Conservation (phyloP, 1,140 invertebrate species). For the Oscheius sp. region DNA sequence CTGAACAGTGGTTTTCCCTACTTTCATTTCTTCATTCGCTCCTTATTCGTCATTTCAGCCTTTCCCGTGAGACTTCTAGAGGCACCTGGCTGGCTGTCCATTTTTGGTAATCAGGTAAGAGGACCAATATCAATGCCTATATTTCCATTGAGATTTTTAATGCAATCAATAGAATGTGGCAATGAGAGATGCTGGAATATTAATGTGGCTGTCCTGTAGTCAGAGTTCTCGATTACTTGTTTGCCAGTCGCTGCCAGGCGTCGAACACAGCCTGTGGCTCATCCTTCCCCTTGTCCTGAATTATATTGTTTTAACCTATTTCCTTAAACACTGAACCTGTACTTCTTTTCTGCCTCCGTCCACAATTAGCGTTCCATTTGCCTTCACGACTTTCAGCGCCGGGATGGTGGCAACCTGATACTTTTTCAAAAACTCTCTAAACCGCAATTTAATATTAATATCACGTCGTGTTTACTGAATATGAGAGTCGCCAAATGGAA, state of each 20-base stretch:
- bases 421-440: conserved; percentile 17
- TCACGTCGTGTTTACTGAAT: conserved; percentile 43
- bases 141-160: too few species aligned
- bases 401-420: conserved; percentile 33
- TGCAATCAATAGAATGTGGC: too few species aligned
- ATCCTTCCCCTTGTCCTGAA: conserved; percentile 18
- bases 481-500: conserved; percentile 49
- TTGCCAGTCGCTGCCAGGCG: conserved; percentile 4
- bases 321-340: background rate
- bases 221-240: too few species aligned
- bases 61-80: too few species aligned
- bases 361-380: conserved; percentile 2
- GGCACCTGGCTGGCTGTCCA: too few species aligned
- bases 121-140: too few species aligned
- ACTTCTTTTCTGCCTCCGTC: conserved; percentile 14
- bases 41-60: too few species aligned
- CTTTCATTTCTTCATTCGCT: too few species aligned
- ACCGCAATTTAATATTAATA: background rate
- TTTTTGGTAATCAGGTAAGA: too few species aligned
- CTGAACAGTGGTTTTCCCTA: too few species aligned
- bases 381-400: conserved; percentile 15
- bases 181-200: too few species aligned
- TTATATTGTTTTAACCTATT: background rate
- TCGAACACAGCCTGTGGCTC: conserved; percentile 19
- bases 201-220: too few species aligned